Conservation (phyloP, 2,113 vertebrate genomes). For the Gymnobelideus leadbeateri region DNA sequence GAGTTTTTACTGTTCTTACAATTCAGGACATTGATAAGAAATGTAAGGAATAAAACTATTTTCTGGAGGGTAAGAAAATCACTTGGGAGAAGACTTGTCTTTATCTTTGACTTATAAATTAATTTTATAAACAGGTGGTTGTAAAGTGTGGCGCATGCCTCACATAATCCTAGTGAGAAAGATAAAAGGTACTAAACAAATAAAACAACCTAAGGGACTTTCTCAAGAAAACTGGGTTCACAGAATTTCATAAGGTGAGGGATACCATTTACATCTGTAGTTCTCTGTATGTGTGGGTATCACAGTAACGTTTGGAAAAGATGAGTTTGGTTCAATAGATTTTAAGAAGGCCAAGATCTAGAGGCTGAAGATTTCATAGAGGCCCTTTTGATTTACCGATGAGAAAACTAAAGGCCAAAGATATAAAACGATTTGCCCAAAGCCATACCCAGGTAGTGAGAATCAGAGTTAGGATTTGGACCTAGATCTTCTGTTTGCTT, state of each 20-base stretch:
- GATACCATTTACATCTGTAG: background rate
- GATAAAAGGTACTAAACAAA: background rate
- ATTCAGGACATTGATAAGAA: background rate
- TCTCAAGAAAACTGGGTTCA: background rate
- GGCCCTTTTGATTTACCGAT: conserved; percentile 1
- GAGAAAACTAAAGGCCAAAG: background rate
- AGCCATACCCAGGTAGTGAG: background rate
- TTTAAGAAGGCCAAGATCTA: background rate
- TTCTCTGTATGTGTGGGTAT: background rate
- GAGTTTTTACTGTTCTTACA: background rate
- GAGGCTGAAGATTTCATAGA: background rate
- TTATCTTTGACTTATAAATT: background rate
- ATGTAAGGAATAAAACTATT: background rate
- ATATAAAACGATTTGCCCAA: conserved; percentile 33
- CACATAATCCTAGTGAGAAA: background rate
- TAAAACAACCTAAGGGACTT: background rate
- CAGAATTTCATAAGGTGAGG: background rate
- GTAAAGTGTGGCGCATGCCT: background rate
- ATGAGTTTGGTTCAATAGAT: background rate
- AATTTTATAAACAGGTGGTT: background rate
- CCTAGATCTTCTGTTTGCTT: background rate
- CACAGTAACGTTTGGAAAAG: background rate
- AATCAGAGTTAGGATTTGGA: conserved; percentile 1
- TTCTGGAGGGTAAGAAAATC: background rate
- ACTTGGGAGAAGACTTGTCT: background rate